Evolutionary conservation across 2,888 invertebrate species (phyloP).

Genomic region (Cactoblastis cactorum): DNA sequence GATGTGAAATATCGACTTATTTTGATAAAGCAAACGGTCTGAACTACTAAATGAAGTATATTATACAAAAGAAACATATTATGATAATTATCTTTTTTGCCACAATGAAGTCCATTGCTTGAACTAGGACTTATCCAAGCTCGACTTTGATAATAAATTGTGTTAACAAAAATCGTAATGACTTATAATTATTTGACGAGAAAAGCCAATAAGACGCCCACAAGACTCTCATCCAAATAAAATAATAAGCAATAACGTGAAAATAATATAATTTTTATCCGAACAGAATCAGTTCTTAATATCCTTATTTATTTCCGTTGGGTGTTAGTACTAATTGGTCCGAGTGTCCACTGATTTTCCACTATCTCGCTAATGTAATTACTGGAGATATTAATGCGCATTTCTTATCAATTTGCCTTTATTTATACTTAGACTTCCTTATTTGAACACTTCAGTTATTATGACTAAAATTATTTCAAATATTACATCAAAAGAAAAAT

Average conservation of each 20-base stretch:
- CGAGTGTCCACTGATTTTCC: constrained; percentile 71
- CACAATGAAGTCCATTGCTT: no score
- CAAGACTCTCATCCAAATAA: not conserved
- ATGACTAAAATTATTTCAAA: not conserved
- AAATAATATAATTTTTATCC: constrained; percentile 61
- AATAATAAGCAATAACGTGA: not conserved
- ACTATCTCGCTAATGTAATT: constrained; percentile 62
- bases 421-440: not conserved
- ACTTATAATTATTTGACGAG: not conserved
- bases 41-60: no score
- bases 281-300: constrained; percentile 51
- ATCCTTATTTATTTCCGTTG: constrained; percentile 75
- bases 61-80: no score
- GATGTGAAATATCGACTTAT: no score
- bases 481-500: not conserved
- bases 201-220: constrained; percentile 19
- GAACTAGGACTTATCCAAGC: no score
- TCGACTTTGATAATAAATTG: no score
- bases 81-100: no score
- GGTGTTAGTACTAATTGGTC: constrained; percentile 73
- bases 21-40: no score
- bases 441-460: not conserved
- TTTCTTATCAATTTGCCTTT: constrained; percentile 25
- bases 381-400: constrained; percentile 52
- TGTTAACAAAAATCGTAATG: no score